phyloP scores from a whole-genome alignment of 2,797 vertebrate species.

The Eleutherodactylus coqui region DNA sequence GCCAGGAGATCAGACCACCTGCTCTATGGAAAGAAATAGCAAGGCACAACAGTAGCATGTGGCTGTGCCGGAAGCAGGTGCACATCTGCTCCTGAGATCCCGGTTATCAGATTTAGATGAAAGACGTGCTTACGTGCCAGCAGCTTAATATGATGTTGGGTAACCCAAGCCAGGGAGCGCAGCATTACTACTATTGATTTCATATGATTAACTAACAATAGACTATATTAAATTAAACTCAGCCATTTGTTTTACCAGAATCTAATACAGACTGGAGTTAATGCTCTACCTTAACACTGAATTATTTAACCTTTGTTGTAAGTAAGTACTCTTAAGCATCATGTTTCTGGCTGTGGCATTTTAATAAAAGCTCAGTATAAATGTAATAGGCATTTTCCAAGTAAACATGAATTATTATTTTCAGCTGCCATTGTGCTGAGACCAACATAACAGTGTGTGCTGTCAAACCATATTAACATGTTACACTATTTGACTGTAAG shows the following conservation, averaged over 20 bases:
- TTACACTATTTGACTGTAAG: constrained; percentile 38
- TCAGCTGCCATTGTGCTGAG: constrained; percentile 34
- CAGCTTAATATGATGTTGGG: neutral
- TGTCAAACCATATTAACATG: constrained; percentile 40
- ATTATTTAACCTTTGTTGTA: neutral
- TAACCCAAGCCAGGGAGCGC: neutral
- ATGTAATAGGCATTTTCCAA: constrained; percentile 2
- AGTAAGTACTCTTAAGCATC: neutral
- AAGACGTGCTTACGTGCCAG: too few species aligned
- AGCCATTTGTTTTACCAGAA: neutral
- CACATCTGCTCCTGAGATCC: too few species aligned
- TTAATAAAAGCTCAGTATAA: neutral
- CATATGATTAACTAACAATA: neutral
- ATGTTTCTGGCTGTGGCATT: neutral
- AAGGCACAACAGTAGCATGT: too few species aligned
- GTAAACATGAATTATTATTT: constrained; percentile 17
- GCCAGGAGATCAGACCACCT: too few species aligned
- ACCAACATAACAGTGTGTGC: constrained; percentile 9
- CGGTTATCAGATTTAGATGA: too few species aligned
- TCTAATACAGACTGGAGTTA: neutral
- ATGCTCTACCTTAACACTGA: neutral
- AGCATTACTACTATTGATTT: neutral
- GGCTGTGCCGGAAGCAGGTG: too few species aligned
- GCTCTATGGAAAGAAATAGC: too few species aligned
- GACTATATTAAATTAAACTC: neutral